Conservation (phyloP, 2,888 invertebrate genomes). For the Trisateles emortualis region DNA sequence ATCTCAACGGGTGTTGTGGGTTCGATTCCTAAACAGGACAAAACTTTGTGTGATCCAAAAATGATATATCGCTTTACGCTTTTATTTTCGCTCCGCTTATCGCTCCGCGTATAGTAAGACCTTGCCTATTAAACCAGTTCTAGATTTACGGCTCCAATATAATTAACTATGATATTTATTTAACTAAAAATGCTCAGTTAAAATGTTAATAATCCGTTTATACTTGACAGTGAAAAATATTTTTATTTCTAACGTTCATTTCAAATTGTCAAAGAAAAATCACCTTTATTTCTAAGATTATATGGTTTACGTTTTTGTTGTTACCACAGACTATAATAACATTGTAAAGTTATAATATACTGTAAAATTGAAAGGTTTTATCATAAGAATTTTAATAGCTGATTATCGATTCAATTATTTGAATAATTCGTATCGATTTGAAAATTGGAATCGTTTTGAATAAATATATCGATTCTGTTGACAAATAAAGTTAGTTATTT, state of each 20-base stretch:
- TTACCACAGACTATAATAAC: conserved; percentile 10
- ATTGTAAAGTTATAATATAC: conserved; percentile 25
- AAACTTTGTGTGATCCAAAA: too few relatives aligned
- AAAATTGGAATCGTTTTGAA: conserved; percentile 40
- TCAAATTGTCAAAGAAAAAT: conserved; percentile 7
- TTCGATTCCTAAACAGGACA: too few relatives aligned
- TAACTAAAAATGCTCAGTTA: conserved; percentile 50
- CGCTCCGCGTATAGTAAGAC: conserved; percentile 8
- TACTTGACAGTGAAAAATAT: conserved; percentile 38
- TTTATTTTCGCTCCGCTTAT: background rate
- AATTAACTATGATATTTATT: conserved; percentile 53
- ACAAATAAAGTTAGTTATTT: conserved; percentile 47
- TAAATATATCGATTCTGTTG: conserved; percentile 27
- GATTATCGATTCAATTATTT: conserved; percentile 50
- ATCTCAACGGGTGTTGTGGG: too few relatives aligned
- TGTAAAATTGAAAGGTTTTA: conserved; percentile 47
- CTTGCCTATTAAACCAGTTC: conserved; percentile 34
- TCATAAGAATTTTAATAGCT: conserved; percentile 43
- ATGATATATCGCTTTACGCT: background rate
- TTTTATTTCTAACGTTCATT: conserved; percentile 35
- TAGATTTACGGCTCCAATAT: conserved; percentile 49
- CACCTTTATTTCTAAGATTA: background rate
- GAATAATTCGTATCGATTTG: conserved; percentile 43
- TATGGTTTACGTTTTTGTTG: conserved; percentile 8
- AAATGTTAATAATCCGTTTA: conserved; percentile 51